Conservation (phyloP, 2,113 vertebrate species). For the Myotis davidii region DNA sequence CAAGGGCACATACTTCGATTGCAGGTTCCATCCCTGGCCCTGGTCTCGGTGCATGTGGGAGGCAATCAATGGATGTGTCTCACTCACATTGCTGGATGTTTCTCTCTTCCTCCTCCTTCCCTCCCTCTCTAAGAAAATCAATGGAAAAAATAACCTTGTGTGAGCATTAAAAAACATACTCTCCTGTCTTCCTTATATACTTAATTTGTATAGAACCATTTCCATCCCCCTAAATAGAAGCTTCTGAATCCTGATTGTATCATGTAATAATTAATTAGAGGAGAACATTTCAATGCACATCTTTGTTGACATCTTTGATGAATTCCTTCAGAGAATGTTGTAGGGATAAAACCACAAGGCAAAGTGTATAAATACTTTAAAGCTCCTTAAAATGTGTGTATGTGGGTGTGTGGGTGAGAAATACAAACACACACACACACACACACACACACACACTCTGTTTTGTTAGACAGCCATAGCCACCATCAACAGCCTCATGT, state of each 20-base stretch:
- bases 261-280: neutral
- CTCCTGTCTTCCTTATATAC: neutral
- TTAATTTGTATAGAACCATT: neutral
- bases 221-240: neutral
- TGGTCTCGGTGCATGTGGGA: no score
- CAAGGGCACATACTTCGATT: no score
- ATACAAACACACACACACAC: neutral
- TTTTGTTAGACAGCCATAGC: neutral
- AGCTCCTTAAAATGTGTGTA: neutral
- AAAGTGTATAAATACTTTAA: neutral
- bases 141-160: no score
- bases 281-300: neutral
- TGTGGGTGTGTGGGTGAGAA: neutral
- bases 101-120: no score
- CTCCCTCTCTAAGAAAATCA: no score
- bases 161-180: neutral
- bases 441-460: no score
- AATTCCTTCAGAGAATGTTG: neutral
- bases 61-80: no score
- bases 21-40: no score
- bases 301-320: neutral
- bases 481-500: neutral
- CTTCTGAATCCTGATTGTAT: neutral
- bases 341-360: neutral
- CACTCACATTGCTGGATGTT: no score